These are phyloP conservation scores for Tamandua tetradactyla DNA, from an alignment of 2,797 vertebrate species.

Conservation along the genomic window DNA sequence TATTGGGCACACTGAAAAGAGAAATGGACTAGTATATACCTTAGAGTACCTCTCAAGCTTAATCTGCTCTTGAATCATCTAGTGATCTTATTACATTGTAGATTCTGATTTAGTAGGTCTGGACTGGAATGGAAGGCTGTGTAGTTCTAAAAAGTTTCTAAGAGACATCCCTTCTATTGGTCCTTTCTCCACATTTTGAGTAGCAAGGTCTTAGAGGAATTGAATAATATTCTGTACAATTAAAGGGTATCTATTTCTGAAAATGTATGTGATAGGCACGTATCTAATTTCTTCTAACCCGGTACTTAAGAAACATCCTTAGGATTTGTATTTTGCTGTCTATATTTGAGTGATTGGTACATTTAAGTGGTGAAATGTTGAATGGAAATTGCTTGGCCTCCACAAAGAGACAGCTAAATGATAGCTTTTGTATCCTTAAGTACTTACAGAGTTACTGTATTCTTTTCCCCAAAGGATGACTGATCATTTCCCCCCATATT, in stretches of 20 bases:
- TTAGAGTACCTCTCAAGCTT: background rate
- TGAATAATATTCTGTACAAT: background rate
- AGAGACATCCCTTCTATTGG: background rate
- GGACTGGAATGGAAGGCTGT: background rate
- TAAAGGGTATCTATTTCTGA: background rate
- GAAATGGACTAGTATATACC: background rate
- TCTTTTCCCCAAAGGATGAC: background rate
- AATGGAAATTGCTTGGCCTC: background rate
- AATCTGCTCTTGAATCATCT: background rate
- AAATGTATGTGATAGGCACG: background rate
- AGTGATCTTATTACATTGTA: background rate
- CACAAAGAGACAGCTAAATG: background rate
- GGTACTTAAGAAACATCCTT: background rate
- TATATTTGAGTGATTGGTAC: background rate
- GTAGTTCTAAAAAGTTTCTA: background rate
- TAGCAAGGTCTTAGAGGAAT: background rate
- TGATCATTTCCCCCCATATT: background rate
- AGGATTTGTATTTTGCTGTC: background rate
- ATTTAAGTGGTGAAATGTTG: background rate
- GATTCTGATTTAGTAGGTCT: background rate
- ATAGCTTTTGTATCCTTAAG: background rate
- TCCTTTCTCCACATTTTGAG: background rate
- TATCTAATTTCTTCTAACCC: background rate
- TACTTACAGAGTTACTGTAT: background rate
- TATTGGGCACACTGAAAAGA: background rate